Base-by-base conservation (phyloP, 2,888 invertebrate genomes). In the Syrista parreyssii region DNA sequence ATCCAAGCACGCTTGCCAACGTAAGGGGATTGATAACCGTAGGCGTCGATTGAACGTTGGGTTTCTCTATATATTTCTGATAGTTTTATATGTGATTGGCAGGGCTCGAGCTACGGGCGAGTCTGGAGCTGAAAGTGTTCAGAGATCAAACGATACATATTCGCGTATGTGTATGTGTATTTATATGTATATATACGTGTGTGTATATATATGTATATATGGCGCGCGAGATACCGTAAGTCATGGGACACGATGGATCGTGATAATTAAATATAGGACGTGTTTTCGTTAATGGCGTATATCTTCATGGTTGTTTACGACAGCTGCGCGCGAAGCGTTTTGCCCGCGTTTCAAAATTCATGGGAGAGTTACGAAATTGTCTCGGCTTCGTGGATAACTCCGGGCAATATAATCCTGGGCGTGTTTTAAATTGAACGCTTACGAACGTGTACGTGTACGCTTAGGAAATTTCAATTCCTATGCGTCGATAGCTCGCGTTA, bases 401-500 rank as follows among this genome's bases (percentile, higher is more conserved):
- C 75, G 77, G 76, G 78, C 81, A 83, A 85, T 85, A 85, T 55
- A 55, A 71, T 84, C 82, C 81, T 79, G 75, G 83, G 79, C 83
- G 86, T 88, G 86, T 87, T 88, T 88, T 85, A 87, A 88, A 88
- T 86, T 85, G 79, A 35, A 74, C n/a, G 23, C 12, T 30, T 15
- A 78, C 74, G 79, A 76, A 73, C 75, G 75, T 76, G 74, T 71
- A 73, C 74, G 68, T 68, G 79, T 78, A 72, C 75, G 75, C 76
- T 77, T 76, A 76, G 76, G 82, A 82, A 86, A 87, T 88, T 89
- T 88, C 87, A 82, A 86, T 87, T 86, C 80, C 78, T 84, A 86
- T 88, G 87, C 88, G 88, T 86, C 89, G 86, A 87, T 88, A 89
- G 86, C 86, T 86, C 83, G 85, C 86, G 78, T 89, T 90, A 89